Evolutionary conservation across 2,888 invertebrate species (phyloP).

Genomic region (Synergus umbraculus): DNA sequence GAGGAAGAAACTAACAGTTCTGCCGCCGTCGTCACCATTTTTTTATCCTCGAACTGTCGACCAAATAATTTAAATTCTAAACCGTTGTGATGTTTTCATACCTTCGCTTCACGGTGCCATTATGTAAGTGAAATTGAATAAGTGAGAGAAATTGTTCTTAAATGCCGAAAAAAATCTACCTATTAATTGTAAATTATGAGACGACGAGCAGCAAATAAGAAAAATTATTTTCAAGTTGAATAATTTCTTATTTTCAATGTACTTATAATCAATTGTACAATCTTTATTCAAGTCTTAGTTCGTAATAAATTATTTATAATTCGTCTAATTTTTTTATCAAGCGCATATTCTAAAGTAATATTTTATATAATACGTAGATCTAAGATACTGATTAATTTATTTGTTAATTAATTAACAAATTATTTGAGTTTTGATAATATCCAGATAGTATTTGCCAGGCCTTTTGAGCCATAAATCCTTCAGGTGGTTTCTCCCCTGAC

Average conservation of each 20-base stretch:
- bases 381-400: neutral
- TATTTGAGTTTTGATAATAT: slow-evolving; percentile 83
- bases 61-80: slow-evolving; percentile 53
- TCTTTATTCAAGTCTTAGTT: slow-evolving; percentile 49
- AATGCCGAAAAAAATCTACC: neutral
- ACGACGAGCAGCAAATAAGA: slow-evolving; percentile 10
- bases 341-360: neutral
- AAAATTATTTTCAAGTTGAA: slow-evolving; percentile 25
- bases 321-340: slow-evolving; percentile 38
- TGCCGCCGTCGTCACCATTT: slow-evolving; percentile 46
- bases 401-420: neutral
- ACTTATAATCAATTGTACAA: slow-evolving; percentile 45
- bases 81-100: slow-evolving; percentile 51
- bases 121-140: neutral
- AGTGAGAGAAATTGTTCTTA: slow-evolving; percentile 14
- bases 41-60: slow-evolving; percentile 53
- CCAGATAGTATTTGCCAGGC: slow-evolving; percentile 94
- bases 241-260: neutral
- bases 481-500: slow-evolving; percentile 91
- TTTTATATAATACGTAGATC: neutral
- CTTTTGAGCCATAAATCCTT: slow-evolving; percentile 96
- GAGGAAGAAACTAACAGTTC: slow-evolving; percentile 35
- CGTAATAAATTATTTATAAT: slow-evolving; percentile 48
- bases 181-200: slow-evolving; percentile 6
- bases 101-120: slow-evolving; percentile 48